A percentile compares a stretch with the other conserved stretches of the same genome.
Evolutionary conservation across 1,140 invertebrate species (phyloP).

Genomic region (Brachionus rubens): DNA sequence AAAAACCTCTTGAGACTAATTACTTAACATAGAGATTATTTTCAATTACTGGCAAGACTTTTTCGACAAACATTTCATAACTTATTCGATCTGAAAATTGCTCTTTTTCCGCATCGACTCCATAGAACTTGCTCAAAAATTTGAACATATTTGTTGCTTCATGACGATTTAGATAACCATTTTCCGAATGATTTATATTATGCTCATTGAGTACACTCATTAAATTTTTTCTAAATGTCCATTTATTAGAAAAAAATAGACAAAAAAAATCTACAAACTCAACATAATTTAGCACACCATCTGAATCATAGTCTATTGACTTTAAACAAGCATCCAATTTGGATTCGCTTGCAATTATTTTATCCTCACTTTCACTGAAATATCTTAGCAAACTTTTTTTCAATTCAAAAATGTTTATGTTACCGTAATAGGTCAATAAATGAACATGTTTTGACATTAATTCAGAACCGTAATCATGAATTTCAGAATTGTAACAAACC

Average conservation of each 20-base stretch:
- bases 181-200: neutral
- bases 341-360: neutral
- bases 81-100: neutral
- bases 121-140: slow-evolving; percentile 32
- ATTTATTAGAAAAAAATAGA: slow-evolving; percentile 19
- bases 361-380: neutral
- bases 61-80: neutral
- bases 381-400: neutral
- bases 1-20: slow-evolving; percentile 8
- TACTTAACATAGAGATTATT: neutral
- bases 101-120: neutral
- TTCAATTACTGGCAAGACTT: neutral
- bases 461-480: neutral
- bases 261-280: slow-evolving; percentile 43
- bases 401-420: neutral
- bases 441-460: slow-evolving; percentile 16
- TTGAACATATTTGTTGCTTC: slow-evolving; percentile 13
- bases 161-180: neutral
- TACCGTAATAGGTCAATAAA: slow-evolving; percentile 11
- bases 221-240: slow-evolving; percentile 21
- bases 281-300: slow-evolving; percentile 18
- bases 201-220: slow-evolving; percentile 22
- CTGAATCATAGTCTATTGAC: slow-evolving; percentile 9
- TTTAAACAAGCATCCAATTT: slow-evolving; percentile 14
- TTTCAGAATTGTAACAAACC: too few relatives aligned